A percentile compares a stretch with the other conserved stretches of the same genome.
Conservation (phyloP, 2,888 invertebrate species). For the Harpagoxenus sublaevis region DNA sequence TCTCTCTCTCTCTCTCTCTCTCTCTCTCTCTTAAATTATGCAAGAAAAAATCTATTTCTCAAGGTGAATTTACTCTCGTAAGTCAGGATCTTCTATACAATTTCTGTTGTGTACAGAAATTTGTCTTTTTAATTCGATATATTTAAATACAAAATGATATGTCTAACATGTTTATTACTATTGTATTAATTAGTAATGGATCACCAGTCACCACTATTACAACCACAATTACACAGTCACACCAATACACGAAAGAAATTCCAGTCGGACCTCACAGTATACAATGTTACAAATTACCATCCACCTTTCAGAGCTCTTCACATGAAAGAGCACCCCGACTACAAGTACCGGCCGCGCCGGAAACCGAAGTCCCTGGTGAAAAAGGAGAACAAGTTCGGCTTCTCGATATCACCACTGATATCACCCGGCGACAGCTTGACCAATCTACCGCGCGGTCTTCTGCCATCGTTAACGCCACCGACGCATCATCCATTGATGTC, state of each 20-base stretch:
- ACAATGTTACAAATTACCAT: conserved; percentile 8
- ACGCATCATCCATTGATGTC: conserved; percentile 87
- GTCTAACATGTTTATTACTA: background rate
- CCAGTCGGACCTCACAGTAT: background rate
- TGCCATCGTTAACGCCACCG: conserved; percentile 87
- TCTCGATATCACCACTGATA: conserved; percentile 90
- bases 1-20: no score
- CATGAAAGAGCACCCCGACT: conserved; percentile 97
- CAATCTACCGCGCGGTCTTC: conserved; percentile 81
- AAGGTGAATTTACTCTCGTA: no score
- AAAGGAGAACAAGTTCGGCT: conserved; percentile 92
- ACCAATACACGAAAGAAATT: background rate
- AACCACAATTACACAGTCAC: background rate
- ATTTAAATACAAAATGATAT: background rate
- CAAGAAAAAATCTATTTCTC: background rate
- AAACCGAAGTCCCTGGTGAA: conserved; percentile 95
- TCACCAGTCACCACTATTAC: background rate
- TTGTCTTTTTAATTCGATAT: background rate
- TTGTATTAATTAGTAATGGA: background rate
- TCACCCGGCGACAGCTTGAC: conserved; percentile 86
- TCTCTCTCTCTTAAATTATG: background rate
- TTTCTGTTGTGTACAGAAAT: background rate
- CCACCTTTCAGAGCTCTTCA: conserved; percentile 92
- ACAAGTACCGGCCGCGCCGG: conserved; percentile 95
- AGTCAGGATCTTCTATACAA: background rate